Evolutionary conservation across 1,140 invertebrate species (phyloP), one percentile per base, ranked within the genome.

Genomic region (Luehdorfia chinensis): DNA sequence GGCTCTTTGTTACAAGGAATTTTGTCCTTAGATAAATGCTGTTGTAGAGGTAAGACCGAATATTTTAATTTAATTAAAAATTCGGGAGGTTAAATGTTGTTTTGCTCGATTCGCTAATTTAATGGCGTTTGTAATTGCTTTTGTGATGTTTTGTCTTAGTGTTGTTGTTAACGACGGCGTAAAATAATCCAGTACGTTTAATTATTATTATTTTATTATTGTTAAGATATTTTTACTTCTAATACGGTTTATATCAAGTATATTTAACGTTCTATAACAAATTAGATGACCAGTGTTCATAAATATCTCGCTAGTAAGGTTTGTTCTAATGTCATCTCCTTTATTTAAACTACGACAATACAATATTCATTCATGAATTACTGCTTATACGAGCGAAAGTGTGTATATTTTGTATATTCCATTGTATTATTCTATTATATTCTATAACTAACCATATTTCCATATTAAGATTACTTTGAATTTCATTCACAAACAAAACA

Each of bases 41-140:
- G 52, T 62, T 39, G 46, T 45, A 50, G 52, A 44, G 55, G 59
- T 53, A 57, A 66, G 69, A 18, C 27, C 60, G 57, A 80, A 70
- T 75, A 71, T 77, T 74, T 75, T 55, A 71, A 64, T 80, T 84
- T 77, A 77, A 79, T 83, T 73, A 79, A 75, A 77, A 76, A 67
- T 60, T 59, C 44, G 52, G 56, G 21, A 48, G 53, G 41, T 41
- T 44, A 56, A 61, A 58, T 59, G 56, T 63, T 55, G 54, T 51
- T 62, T 54, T 47, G 30, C 47, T 33, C 59, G 52, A 65, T 67
- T 56, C 58, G 19, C 58, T 49, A 51, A 55, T 62, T 59, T 61
- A 59, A 64, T 54, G 45, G 47, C 43, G 36, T 45, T 52, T 31
- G 28, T 39, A 37, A 27, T 46, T 47, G 33, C 43, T 33, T 30